These are phyloP conservation scores for Podarcis muralis DNA, from an alignment of 2,113 vertebrate genomes.

Conservation along the genomic window DNA sequence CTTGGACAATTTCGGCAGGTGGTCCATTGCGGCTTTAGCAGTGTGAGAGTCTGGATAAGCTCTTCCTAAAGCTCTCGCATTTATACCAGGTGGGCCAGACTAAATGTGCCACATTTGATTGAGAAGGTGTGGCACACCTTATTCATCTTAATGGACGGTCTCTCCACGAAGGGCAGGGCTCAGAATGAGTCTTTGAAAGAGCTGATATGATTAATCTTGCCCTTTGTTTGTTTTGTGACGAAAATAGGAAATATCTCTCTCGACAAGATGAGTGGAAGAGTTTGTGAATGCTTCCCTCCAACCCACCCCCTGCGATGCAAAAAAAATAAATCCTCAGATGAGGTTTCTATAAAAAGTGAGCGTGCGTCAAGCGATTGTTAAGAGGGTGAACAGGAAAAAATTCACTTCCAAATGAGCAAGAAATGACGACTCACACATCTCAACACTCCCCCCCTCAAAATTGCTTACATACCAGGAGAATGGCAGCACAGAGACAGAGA, in stretches of 20 bases:
- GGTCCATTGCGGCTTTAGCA: not conserved
- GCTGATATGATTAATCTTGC: not conserved
- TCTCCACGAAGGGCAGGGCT: not conserved
- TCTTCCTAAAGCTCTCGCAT: not conserved
- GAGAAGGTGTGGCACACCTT: conserved; percentile 1
- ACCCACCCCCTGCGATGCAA: not conserved
- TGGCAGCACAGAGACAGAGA: not conserved
- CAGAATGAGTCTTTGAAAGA: not conserved
- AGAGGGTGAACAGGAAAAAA: not conserved
- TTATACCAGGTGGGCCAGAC: conserved; percentile 7
- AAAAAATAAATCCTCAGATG: not conserved
- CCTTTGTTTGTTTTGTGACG: not conserved
- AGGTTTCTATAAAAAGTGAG: too few species aligned
- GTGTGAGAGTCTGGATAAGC: not conserved
- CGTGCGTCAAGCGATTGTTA: not conserved
- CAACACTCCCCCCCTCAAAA: not conserved
- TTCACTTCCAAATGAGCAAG: not conserved
- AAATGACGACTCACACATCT: not conserved
- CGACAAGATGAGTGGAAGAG: not conserved
- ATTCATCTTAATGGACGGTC: conserved; percentile 2
- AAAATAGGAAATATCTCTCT: not conserved
- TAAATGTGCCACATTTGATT: not conserved
- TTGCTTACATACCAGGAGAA: not conserved
- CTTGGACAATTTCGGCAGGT: not conserved
- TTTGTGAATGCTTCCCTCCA: not conserved